Evolutionary conservation across 2,113 vertebrate genomes (phyloP), one percentile per base, ranked within the genome.

Genomic region (Emydura subglobosa): DNA sequence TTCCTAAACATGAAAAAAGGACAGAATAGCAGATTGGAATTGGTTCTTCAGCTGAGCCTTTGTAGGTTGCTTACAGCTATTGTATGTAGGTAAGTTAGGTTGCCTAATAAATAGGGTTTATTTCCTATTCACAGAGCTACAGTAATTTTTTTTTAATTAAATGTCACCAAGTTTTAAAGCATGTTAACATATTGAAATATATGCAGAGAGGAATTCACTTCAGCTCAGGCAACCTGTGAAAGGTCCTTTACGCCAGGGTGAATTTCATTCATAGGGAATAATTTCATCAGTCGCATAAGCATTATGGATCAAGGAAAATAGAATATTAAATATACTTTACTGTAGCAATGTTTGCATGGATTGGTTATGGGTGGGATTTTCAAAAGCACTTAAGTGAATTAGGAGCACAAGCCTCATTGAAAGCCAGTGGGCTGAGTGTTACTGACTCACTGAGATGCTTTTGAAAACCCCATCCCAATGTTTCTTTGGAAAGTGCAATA

Each of bases 401-500:
- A 78, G 24, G 44, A 78, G 42, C 25, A 13, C 13, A 29, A 78
- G 74, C 44, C 2, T 4, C 42, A 78, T 47, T 0, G 4, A 92
- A 76, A 96, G 68, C 82, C 94, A 81, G 76, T 91, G 91, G 82
- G 91, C 90, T 72, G 68, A 72, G 44, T 92, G 84, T 65, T 88
- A 54, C 53, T 79, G 72, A 80, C 82, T 78, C 53, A 95, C 87
- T 84, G 89, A 65, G 92, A 92, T 95, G 21, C n/a, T 57, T 84
- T 87, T 93, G 88, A 85, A 93, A 95, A 86, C 95, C 50, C 34
- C 39, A 87, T 7, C 47, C n/a, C 4, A 17, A 5, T 39, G 51
- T 88, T 81, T 72, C 82, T 83, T 85, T 93, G 47, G 86, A 93
- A 95, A 93, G 34, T 82, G 83, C 93, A 94, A 88, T 89, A 82